phyloP scores from a whole-genome alignment of 2,888 invertebrate genomes.

The Chalcis sispes region DNA sequence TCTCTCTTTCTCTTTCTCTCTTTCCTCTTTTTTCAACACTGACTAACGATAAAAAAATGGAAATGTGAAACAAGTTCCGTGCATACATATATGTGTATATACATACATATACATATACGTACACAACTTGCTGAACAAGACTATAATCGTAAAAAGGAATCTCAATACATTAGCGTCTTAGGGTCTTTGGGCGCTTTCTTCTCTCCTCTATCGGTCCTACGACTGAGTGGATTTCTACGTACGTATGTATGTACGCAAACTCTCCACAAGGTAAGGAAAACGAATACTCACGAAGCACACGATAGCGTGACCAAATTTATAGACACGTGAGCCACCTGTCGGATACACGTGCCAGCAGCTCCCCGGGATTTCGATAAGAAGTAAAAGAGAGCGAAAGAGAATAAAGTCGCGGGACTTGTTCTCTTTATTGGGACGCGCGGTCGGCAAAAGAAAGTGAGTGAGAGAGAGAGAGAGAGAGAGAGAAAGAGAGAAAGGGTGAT shows the following conservation, averaged over 20 bases:
- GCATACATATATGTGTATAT: background rate
- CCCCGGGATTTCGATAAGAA: constrained; percentile 11
- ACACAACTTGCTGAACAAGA: background rate
- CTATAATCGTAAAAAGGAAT: constrained; percentile 51
- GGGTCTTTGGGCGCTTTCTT: constrained; percentile 18
- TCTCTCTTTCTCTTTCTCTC: too few species aligned
- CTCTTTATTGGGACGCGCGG: constrained; percentile 22
- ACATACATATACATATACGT: too few species aligned
- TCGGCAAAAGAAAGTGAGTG: background rate
- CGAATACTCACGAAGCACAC: constrained; percentile 18
- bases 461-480: background rate
- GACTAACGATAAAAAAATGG: constrained; percentile 55
- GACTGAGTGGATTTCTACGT: background rate
- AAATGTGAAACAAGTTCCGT: constrained; percentile 38
- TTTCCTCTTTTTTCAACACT: constrained; percentile 25
- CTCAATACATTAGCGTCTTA: constrained; percentile 49
- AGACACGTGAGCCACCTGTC: constrained; percentile 37
- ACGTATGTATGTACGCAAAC: background rate
- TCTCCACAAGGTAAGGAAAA: background rate
- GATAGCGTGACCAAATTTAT: background rate
- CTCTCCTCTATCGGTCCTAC: background rate
- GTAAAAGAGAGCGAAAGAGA: constrained; percentile 1
- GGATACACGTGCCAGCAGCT: background rate
- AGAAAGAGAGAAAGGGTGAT: too few species aligned
- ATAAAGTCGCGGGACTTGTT: background rate